Evolutionary conservation across 2,113 vertebrate genomes (phyloP).

Genomic region (Psittacara wagleri): DNA sequence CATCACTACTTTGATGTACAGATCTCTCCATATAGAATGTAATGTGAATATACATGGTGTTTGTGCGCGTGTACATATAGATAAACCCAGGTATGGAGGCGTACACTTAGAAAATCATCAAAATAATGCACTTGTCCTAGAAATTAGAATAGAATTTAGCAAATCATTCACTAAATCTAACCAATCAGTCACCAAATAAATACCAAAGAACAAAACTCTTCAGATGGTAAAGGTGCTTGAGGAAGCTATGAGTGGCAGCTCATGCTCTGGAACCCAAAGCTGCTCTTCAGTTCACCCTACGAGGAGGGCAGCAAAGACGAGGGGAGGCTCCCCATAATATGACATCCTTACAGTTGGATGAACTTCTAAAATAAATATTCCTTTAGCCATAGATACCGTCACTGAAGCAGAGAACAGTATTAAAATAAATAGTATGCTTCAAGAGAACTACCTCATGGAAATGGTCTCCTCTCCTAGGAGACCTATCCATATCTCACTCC

Average conservation of each 20-base stretch:
- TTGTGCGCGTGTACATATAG: accelerated
- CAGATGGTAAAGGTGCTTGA: not conserved
- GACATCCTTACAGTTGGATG: accelerated
- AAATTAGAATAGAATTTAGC: not conserved
- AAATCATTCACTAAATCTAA: not conserved
- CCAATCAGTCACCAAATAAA: not conserved
- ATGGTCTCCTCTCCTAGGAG: not conserved
- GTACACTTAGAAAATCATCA: not conserved
- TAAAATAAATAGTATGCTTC: not conserved
- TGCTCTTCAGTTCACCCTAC: not conserved
- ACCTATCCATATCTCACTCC: not conserved
- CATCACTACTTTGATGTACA: not conserved
- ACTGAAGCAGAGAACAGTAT: not conserved
- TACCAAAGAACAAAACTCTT: not conserved
- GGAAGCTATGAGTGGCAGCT: not conserved
- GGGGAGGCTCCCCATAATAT: not conserved
- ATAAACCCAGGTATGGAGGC: not conserved
- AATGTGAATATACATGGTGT: not conserved
- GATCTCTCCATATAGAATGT: not conserved
- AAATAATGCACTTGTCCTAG: not conserved
- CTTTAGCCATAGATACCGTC: not conserved
- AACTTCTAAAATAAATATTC: not conserved
- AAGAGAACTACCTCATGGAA: not conserved
- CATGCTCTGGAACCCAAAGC: not conserved
- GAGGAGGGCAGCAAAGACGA: not conserved